These are phyloP conservation scores for Peromyscus eremicus DNA, from an alignment of 2,797 vertebrate species.

Conservation along the genomic window DNA sequence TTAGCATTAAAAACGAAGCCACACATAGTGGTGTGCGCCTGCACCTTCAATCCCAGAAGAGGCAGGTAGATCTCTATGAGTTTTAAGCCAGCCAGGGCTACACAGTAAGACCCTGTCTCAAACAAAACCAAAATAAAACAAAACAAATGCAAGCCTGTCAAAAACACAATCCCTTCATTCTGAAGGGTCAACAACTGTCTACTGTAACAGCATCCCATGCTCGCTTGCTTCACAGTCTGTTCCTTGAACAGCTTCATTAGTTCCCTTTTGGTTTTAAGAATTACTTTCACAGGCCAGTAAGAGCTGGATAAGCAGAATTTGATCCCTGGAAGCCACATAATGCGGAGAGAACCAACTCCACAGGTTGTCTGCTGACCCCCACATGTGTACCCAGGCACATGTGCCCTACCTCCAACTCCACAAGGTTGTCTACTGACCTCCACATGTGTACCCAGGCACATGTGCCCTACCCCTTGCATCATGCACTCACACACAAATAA, in stretches of 20 bases:
- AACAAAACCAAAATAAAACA: neutral
- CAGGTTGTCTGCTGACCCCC: neutral
- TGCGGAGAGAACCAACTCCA: neutral
- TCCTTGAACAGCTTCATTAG: neutral
- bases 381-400: neutral
- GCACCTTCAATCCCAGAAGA: neutral
- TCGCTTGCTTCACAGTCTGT: conserved; percentile 47
- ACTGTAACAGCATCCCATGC: neutral
- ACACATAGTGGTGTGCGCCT: neutral
- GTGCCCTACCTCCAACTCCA: neutral
- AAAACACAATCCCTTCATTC: neutral
- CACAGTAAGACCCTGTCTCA: neutral
- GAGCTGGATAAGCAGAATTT: neutral
- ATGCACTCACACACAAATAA: neutral
- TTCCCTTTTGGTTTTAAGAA: conserved; percentile 30
- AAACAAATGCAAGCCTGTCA: neutral
- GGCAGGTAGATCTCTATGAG: neutral
- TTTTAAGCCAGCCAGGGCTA: neutral
- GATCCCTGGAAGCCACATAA: neutral
- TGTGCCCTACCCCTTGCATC: neutral
- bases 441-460: neutral
- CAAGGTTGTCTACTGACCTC: neutral
- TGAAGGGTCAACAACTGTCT: neutral
- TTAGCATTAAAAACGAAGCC: conserved; percentile 34
- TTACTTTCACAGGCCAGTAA: neutral